A percentile compares a stretch with the other conserved stretches of the same genome.
Conservation (phyloP, 2,797 vertebrate genomes). For the Alosa sapidissima region DNA sequence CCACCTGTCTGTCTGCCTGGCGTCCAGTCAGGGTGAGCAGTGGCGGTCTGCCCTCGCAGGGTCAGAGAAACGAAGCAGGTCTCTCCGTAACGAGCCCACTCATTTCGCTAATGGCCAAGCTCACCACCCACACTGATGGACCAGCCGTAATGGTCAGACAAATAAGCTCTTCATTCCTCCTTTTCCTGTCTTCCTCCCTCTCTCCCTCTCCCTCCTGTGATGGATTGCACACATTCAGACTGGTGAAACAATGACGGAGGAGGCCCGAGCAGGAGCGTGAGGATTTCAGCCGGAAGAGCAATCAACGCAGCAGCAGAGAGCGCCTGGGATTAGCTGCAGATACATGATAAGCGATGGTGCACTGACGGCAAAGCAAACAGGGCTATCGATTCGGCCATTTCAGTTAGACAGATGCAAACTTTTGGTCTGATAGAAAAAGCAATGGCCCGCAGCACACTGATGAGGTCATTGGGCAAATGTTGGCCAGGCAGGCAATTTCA, state of each 20-base stretch:
- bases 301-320: conserved; percentile 16
- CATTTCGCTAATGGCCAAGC: conserved; percentile 78
- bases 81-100: conserved; percentile 68
- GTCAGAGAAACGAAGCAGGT: background rate
- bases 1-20: background rate
- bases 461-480: conserved; percentile 56
- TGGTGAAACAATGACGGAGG: conserved; percentile 11
- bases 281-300: conserved; percentile 8
- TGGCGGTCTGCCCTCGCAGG: background rate
- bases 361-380: conserved; percentile 62
- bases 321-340: conserved; percentile 43
- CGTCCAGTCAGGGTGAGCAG: background rate
- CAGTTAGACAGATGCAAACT: conserved; percentile 45
- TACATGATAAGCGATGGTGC: conserved; percentile 46
- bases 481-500: conserved; percentile 18
- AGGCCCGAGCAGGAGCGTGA: background rate
- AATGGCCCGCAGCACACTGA: conserved; percentile 57
- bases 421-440: conserved; percentile 54
- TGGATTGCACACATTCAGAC: conserved; percentile 40
- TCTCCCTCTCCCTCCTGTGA: conserved; percentile 44
- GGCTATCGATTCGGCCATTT: conserved; percentile 63
- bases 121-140: conserved; percentile 68
- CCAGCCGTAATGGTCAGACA: conserved; percentile 73
- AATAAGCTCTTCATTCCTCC: conserved; percentile 54
- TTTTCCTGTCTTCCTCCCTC: background rate